A percentile compares a stretch with the other conserved stretches of the same genome.
Evolutionary conservation across 1,140 invertebrate species (phyloP).

Genomic region (Psilanteris sp.): DNA sequence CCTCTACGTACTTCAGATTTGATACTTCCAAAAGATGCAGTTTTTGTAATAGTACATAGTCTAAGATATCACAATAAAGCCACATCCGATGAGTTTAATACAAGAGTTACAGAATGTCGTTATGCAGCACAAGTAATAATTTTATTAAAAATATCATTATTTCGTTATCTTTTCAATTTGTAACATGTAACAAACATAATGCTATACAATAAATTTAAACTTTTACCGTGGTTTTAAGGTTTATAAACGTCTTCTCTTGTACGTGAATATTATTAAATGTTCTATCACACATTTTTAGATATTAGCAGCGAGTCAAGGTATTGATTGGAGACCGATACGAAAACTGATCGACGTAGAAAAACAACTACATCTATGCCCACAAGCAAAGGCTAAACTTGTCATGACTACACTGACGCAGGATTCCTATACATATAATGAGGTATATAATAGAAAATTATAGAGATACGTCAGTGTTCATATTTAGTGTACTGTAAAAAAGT

Average conservation of each 20-base stretch:
- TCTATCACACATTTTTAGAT: slow-evolving; percentile 79
- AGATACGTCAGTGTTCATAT: too few species aligned
- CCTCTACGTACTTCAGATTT: slow-evolving; percentile 91
- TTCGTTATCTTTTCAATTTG: too few species aligned
- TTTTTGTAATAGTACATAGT: slow-evolving; percentile 97
- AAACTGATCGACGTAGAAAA: slow-evolving; percentile 87
- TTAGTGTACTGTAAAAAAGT: not conserved
- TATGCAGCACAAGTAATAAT: slow-evolving; percentile 88
- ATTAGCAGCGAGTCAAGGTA: slow-evolving; percentile 83
- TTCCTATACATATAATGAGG: slow-evolving; percentile 88
- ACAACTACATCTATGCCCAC: slow-evolving; percentile 82
- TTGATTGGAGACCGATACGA: slow-evolving; percentile 83
- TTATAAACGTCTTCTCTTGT: too few species aligned
- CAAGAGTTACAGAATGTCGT: slow-evolving; percentile 95
- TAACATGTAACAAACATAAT: too few species aligned
- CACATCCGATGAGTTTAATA: slow-evolving; percentile 93
- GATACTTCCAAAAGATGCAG: slow-evolving; percentile 87
- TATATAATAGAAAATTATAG: slow-evolving; percentile 78
- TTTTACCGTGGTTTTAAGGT: too few species aligned
- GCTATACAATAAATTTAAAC: too few species aligned
- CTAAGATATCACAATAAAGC: slow-evolving; percentile 96
- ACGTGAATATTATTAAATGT: not conserved
- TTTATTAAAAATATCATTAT: slow-evolving; percentile 11
- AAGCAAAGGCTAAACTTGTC: slow-evolving; percentile 86
- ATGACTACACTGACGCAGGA: slow-evolving; percentile 84